Percentiles rank a stretch among this genome's conserved stretches.
phyloP scores from a whole-genome alignment of 2,797 vertebrate species.

The Gymnodraco acuticeps region DNA sequence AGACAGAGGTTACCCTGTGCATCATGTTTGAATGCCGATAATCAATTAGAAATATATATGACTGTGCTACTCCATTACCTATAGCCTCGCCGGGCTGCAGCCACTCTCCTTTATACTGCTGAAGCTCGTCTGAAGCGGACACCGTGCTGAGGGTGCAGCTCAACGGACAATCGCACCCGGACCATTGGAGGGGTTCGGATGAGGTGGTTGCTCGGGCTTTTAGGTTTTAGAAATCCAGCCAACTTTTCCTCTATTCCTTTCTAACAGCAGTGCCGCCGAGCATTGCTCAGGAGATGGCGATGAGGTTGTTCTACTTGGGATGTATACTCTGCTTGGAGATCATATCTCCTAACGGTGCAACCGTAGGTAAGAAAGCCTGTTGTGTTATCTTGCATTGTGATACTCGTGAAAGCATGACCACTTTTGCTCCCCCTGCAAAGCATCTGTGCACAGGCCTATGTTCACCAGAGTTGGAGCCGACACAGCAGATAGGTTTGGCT shows the following conservation, averaged over 20 bases:
- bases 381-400: slow-evolving; percentile 69
- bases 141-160: slow-evolving; percentile 67
- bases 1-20: slow-evolving; percentile 64
- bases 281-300: slow-evolving; percentile 84
- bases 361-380: slow-evolving; percentile 81
- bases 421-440: slow-evolving; percentile 49
- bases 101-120: slow-evolving; percentile 38
- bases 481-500: slow-evolving; percentile 17
- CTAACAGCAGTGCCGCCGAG: slow-evolving; percentile 77
- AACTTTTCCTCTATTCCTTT: slow-evolving; percentile 77
- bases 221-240: slow-evolving; percentile 70
- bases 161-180: slow-evolving; percentile 74
- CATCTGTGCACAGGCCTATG: slow-evolving; percentile 71
- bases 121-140: slow-evolving; percentile 59
- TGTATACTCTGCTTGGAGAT: slow-evolving; percentile 80
- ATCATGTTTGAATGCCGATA: slow-evolving; percentile 79
- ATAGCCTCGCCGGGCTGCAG: slow-evolving; percentile 75
- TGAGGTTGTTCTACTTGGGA: slow-evolving; percentile 83
- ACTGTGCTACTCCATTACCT: slow-evolving; percentile 68
- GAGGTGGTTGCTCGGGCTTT: slow-evolving; percentile 74
- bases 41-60: slow-evolving; percentile 77
- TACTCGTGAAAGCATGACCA: slow-evolving; percentile 61
- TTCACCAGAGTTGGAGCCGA: slow-evolving; percentile 56
- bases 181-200: slow-evolving; percentile 82
- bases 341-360: slow-evolving; percentile 72